Evolutionary conservation across 1,140 invertebrate genomes (phyloP), one percentile per base, ranked within the genome.

Genomic region (Panonychus citri): DNA sequence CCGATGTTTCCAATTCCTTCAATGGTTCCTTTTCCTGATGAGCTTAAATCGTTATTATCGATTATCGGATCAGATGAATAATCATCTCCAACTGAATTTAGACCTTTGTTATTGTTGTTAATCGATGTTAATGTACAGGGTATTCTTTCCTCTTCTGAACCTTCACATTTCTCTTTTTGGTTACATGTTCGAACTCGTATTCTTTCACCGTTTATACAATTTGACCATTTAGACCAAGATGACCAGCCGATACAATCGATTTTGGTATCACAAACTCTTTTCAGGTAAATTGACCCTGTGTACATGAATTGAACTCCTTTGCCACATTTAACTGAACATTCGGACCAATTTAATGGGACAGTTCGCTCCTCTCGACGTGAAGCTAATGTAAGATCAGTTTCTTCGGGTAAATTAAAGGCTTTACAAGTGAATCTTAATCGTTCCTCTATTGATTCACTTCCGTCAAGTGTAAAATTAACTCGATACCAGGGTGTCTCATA

Each of bases 281-380:
- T 46, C 42, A 46, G 17, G 17, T 46, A 46, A 17, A n/a, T 24
- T 19, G 17, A n/a, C 7, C 42, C 42, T 7, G 17, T 46, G 1
- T 24, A 46, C 42, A 46, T 19, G 42, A 46, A 46, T 63, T 81
- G 78, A 10, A 93, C 76, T 3, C 88, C 88, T 3, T 87, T 86
- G 0, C 85, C 86, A 68, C 88, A 93, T 0, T 77, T 78, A 26
- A 85, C 70, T 1, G 85, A 82, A 64, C 88, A 93, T 1, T 74
- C 69, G 0, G 79, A 78, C 66, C 75, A 80, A n/a, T 69, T 64
- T 62, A 63, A 76, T 71, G 85, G 87, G 93, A 1, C 73, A 67
- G 1, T 85, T 80, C 88, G 88, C 93, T 10, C 78, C 76, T 8
- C 88, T 0, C 42, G 42, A 5, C 42, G 5, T 0, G 24, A 7